phyloP scores from a whole-genome alignment of 2,888 invertebrate species.

The Pasiphila rectangulata region DNA sequence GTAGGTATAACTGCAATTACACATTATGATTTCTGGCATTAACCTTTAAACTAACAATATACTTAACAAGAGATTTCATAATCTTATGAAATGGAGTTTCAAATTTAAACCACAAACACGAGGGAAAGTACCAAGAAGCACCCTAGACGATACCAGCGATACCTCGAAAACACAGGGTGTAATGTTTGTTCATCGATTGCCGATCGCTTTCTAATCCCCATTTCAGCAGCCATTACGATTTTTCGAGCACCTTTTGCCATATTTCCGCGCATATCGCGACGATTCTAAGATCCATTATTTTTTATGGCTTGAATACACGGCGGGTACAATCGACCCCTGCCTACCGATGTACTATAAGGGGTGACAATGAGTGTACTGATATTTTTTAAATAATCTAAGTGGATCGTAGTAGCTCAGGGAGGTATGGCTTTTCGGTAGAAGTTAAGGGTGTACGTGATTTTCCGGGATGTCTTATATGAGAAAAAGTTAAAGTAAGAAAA shows the following conservation, averaged over 20 bases:
- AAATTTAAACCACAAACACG: no score
- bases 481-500: no score
- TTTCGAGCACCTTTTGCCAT: slow-evolving; percentile 76
- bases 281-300: slow-evolving; percentile 80
- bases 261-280: slow-evolving; percentile 79
- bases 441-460: no score
- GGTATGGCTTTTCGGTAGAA: no score
- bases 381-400: slow-evolving; percentile 19
- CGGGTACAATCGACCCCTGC: slow-evolving; percentile 67
- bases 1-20: no score
- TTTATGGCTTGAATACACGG: slow-evolving; percentile 77
- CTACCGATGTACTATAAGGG: slow-evolving; percentile 52
- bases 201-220: slow-evolving; percentile 80
- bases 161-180: slow-evolving; percentile 34
- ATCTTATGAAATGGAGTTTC: no score
- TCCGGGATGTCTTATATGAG: no score
- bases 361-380: slow-evolving; percentile 46
- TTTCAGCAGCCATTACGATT: slow-evolving; percentile 78
- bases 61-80: no score
- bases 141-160: neutral
- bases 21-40: no score
- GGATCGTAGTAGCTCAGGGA: neutral
- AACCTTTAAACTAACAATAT: no score
- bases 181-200: slow-evolving; percentile 71
- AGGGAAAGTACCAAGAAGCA: no score